phyloP scores from a whole-genome alignment of 2,797 vertebrate genomes.

The Knipowitschia caucasica region DNA sequence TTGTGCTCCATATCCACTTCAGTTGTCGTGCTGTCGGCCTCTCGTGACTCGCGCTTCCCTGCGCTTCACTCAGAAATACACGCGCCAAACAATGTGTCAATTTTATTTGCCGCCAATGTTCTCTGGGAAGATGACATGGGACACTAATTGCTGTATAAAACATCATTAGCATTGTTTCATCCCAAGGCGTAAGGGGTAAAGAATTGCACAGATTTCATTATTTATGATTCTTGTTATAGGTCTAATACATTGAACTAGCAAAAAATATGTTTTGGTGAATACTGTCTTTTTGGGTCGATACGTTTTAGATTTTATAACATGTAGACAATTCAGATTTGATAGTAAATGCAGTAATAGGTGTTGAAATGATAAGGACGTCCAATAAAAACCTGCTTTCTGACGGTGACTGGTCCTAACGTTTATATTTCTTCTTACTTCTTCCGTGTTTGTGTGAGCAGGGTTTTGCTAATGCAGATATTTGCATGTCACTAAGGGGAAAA shows the following conservation, averaged over 20 bases:
- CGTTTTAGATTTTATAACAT: too few relatives aligned
- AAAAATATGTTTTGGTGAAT: too few relatives aligned
- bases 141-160: constrained; percentile 62
- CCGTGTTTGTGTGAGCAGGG: constrained; percentile 7
- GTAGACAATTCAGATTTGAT: too few relatives aligned
- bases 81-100: constrained; percentile 64
- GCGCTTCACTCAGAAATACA: constrained; percentile 57
- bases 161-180: constrained; percentile 77
- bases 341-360: too few relatives aligned
- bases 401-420: constrained; percentile 29
- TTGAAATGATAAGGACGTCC: too few relatives aligned
- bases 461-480: not conserved
- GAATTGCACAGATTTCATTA: too few relatives aligned
- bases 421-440: not conserved
- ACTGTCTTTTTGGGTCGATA: too few relatives aligned
- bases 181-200: constrained; percentile 28
- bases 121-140: constrained; percentile 56
- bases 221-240: too few relatives aligned
- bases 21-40: constrained; percentile 71
- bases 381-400: too few relatives aligned
- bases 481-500: constrained; percentile 25
- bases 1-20: constrained; percentile 68
- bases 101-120: constrained; percentile 50
- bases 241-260: too few relatives aligned
- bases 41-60: constrained; percentile 74